Base-by-base conservation (phyloP, 37 sponge, comb jelly and placozoan species). In the Ianthella basta region DNA sequence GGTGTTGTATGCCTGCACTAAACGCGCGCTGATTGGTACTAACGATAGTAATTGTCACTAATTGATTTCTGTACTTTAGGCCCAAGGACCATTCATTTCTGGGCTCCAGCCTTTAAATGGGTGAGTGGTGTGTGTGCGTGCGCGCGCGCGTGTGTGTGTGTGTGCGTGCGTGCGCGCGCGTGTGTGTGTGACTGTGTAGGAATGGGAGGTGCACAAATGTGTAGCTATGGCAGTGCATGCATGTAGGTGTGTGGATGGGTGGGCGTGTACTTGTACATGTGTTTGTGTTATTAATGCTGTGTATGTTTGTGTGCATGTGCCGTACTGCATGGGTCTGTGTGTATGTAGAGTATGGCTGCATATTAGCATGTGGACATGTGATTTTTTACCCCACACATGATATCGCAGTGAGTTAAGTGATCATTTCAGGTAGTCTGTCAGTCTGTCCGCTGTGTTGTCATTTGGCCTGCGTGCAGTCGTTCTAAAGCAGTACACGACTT, bases 91-190 rank as follows among this genome's bases (percentile, higher is more conserved):
- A 86, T 96, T 39, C 82, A 80, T 56, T 96, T 96, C 84, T 96
- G 97, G 97, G 97, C 97, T 37, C 97, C 97, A 80, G 68, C 97
- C 21, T 93, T 93, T 85, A 96, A 96, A 89, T 96, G 97, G 97
- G 97, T 95, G 33, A 87, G 84, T 85, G 1, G 24, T 80, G 23
- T 1, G 8, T 68, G 35, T 72, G 74, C 10, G 29, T 63, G 29
- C 25, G 8, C 8, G 29, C 4, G 73, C 37, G 32, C 14, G 30
- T 6, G 33, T 25, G 33, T 4, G 33, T 21, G 21, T 34, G 30
- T 21, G 30, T 2, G 21, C 5, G 36, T 27, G 73, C 36, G 21
- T 72, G 5, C 8, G 50, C 8, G 50, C 50, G 8, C 8, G 50
- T 44, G 50, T 44, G 3, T n/a, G n/a, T n/a, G n/a, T n/a, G n/a